Base-by-base conservation (phyloP, 2,888 invertebrate species). In the Drosophila anomalata region DNA sequence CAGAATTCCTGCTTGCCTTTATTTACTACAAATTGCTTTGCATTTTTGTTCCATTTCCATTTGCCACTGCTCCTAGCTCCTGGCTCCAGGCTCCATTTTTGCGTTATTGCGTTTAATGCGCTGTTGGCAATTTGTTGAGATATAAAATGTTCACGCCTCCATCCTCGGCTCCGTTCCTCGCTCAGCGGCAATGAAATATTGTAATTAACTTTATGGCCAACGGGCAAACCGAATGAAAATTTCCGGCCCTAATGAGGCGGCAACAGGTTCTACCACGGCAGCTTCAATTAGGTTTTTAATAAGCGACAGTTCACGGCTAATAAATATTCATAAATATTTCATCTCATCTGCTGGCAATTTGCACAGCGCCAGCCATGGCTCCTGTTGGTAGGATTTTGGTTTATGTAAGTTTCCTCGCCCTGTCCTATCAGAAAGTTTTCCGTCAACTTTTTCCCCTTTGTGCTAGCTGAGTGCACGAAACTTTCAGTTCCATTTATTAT, bases 251-350 rank as follows among this genome's bases (percentile, higher is more conserved):
- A 79, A 80, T 83, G 80, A 74, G 84, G 46, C 61, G 65, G 85
- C 86, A 83, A 83, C 82, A 86, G 87, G 86, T 83, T 72, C 63
- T 56, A 24, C 29, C 12, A 41, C 69, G 67, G 65, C 68, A 59
- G 47, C 55, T 42, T 39, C 70, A 60, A 73, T 72, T 60, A 72
- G 20, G 55, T 68, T 60, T 60, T 68, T 61, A 69, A 65, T 63
- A 63, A 54, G 62, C 70, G 62, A 67, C 59, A 76, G 62, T 72
- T 78, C 62, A 42, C 71, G 78, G 61, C 67, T 86, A 79, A 82
- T 83, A 85, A 79, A 82, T 82, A 86, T 75, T 75, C 86, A 86
- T 86, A 73, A 78, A 79, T 67, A 65, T 42, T 66, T 58, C 17
- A 66, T 46, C 54, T 73, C 69, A 60, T 61, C 68, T 65, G 41